Base-by-base conservation (phyloP, 2,888 invertebrate species). In the Epinotia brunnichana region DNA sequence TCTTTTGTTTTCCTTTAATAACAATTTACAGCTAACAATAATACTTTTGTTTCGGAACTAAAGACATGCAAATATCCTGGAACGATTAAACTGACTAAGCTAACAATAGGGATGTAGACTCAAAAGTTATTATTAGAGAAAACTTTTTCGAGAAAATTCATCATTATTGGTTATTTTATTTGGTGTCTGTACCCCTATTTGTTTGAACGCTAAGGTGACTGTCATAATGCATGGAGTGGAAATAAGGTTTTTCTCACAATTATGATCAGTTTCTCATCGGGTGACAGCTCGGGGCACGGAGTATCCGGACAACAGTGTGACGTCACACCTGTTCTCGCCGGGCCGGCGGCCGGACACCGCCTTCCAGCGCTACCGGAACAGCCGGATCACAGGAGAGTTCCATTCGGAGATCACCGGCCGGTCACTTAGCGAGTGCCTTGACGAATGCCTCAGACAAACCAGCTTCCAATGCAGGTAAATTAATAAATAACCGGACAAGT, bases 361-460 rank as follows among this genome's bases (percentile, higher is more conserved):
- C 70, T 97, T 98, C 94, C 96, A 97, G 87, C 93, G 97, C 75
- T 97, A 97, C 91, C 94, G 98, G 78, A 97, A 97, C 90, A 97
- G 97, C 81, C 94, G 97, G 74, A 94, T 98, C 57, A 97, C 97
- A 70, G 97, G 97, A 4, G 97, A 97, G 89, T 97, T 97, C 87
- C 97, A 97, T 87, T 97, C 97, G 7, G 98, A 98, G 90, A 97
- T 97, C 82, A 97, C 97, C 4, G 97, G 97, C 61, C 94, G 97
- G 75, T 97, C 97, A 15, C 92, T 98, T 74, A 97, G 97, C 89
- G 98, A 98, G 88, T 98, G 98, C 84, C 88, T 98, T 81, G 97
- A 98, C 86, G 98, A 98, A 85, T 98, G 98, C 85, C 93, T 98
- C 76, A 94, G 97, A 76, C 97, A 97, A 90, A 96, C 97, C 15